phyloP scores from a whole-genome alignment of 2,113 vertebrate genomes.

The Myotis davidii region DNA sequence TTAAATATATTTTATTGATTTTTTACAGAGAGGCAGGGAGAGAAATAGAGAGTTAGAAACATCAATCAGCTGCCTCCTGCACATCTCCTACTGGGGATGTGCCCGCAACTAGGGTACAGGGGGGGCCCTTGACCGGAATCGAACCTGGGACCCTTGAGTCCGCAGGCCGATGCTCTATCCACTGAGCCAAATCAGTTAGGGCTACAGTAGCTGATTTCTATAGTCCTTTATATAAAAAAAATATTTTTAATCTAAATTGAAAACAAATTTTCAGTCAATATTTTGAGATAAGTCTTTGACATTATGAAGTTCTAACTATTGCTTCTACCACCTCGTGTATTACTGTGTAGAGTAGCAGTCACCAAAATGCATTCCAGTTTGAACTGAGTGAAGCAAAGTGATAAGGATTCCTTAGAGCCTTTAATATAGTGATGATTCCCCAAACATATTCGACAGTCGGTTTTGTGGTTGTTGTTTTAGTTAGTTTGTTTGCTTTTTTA shows the following conservation, averaged over 20 bases:
- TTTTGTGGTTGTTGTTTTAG: not conserved
- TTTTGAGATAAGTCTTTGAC: conserved; percentile 21
- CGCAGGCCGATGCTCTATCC: too few species aligned
- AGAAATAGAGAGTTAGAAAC: too few species aligned
- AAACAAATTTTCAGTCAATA: not conserved
- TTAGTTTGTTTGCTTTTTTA: not conserved
- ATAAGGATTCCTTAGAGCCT: not conserved
- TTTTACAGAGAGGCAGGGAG: too few species aligned
- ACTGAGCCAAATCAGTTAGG: too few species aligned
- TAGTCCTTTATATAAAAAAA: not conserved
- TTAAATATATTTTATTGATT: too few species aligned
- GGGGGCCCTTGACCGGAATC: too few species aligned
- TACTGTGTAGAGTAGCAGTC: not conserved
- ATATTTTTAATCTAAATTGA: not conserved
- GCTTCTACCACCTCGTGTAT: not conserved
- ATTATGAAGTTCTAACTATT: not conserved
- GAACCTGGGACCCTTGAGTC: too few species aligned
- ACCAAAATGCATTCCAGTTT: not conserved
- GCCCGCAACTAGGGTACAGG: too few species aligned
- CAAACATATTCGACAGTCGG: not conserved
- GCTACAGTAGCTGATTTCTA: not conserved
- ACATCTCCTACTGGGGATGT: too few species aligned
- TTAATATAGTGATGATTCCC: not conserved
- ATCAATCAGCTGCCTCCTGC: too few species aligned
- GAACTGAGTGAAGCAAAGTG: not conserved